A percentile compares a stretch with the other conserved stretches of the same genome.
These are phyloP conservation scores for Lobophora halterata DNA, from an alignment of 2,888 invertebrate genomes.

Conservation along the genomic window DNA sequence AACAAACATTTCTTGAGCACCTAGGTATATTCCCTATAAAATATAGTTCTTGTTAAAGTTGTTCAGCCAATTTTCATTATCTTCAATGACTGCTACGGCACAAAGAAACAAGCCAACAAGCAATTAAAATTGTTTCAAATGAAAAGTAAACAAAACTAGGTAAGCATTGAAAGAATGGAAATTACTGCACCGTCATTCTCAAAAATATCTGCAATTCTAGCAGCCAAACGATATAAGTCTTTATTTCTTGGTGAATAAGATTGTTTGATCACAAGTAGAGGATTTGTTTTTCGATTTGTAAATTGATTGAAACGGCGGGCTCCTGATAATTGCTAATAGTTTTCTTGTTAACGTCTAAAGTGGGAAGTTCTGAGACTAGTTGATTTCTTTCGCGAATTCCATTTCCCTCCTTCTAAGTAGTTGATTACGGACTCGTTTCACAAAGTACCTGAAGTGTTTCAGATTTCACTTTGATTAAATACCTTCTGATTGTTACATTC, in stretches of 20 bases:
- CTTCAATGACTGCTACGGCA: constrained; percentile 13
- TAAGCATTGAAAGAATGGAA: constrained; percentile 46
- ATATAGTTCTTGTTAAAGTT: too few relatives aligned
- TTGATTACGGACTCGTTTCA: constrained; percentile 42
- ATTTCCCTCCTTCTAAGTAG: constrained; percentile 48
- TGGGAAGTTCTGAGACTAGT: constrained; percentile 55
- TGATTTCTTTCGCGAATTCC: constrained; percentile 55
- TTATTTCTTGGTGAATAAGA: constrained; percentile 23
- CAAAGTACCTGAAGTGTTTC: constrained; percentile 21
- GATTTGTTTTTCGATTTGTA: constrained; percentile 63
- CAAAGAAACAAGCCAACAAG: constrained; percentile 25
- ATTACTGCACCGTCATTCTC: constrained; percentile 51
- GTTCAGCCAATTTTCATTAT: too few relatives aligned
- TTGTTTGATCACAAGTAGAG: constrained; percentile 46
- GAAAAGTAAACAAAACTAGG: constrained; percentile 38
- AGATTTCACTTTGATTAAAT: constrained; percentile 10
- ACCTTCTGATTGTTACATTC: too few relatives aligned
- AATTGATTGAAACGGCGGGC: constrained; percentile 72
- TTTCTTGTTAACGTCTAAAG: constrained; percentile 68
- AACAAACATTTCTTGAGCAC: too few relatives aligned
- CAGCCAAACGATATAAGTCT: constrained; percentile 22
- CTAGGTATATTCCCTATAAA: too few relatives aligned
- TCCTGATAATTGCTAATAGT: constrained; percentile 74
- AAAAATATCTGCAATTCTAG: constrained; percentile 41
- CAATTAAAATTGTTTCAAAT: constrained; percentile 34